Evolutionary conservation across 1,140 invertebrate species (phyloP), one percentile per base, ranked within the genome.

Genomic region (Condylostylus longicornis): DNA sequence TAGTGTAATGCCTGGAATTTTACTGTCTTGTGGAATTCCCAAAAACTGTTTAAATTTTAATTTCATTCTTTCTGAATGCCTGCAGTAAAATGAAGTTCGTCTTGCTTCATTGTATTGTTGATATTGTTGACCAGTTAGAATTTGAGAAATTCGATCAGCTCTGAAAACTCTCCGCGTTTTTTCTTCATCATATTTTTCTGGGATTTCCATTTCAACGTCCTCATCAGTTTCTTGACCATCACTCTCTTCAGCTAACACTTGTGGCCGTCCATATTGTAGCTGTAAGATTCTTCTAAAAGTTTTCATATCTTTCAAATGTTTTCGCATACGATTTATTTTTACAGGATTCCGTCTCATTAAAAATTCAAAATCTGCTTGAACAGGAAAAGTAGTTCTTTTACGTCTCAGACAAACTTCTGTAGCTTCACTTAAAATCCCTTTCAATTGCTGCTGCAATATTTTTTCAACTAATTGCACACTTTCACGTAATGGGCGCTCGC

Each of bases 331-430:
- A 2, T 54, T 51, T 34, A 61, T 55, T 33, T 57, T 58, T 0
- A 57, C 51, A 0, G 53, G 49, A 46, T 61, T 51, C 34, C 50
- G 53, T 2, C 54, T 48, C 57, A 61, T 60, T 1, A 61, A 35
- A 28, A 60, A 60, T 38, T 61, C 57, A 33, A 61, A 60, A 33
- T 61, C 58, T 7, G 48, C 50, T 33, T 54, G 57, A 5, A 53
- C 53, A 6, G 58, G 58, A 12, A 49, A 51, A 1, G 54, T 46
- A 18, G 48, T 54, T 28, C 51, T 50, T 23, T 57, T 57, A 4
- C 57, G 54, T 1, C 48, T 50, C 47, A 60, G 51, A 4, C 57
- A 54, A 12, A 58, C 49, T 19, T 58, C 22, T 1, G 53, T 57
- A 5, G 55, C 57, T 32, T 58, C 54, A 25, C 51, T 53, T n/a